Evolutionary conservation across 2,113 vertebrate genomes (phyloP).

Genomic region (Emydura subglobosa): DNA sequence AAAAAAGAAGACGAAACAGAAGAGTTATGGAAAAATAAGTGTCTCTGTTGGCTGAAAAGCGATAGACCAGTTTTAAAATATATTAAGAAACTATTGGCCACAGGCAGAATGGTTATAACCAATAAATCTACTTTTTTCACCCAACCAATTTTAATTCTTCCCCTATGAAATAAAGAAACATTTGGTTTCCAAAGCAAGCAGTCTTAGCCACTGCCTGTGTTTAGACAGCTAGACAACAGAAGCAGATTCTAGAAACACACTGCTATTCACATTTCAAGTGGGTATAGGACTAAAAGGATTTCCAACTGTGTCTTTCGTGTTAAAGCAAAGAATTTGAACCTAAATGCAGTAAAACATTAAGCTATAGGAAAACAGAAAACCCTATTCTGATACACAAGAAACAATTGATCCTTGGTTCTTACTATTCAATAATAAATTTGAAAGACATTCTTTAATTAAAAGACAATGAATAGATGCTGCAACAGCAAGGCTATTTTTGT

Average conservation of each 20-base stretch:
- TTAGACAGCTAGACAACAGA: slow-evolving; percentile 1
- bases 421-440: not conserved
- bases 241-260: not conserved
- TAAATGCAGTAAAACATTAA: not conserved
- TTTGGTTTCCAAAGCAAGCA: slow-evolving; percentile 61
- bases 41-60: not conserved
- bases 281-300: not conserved
- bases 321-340: slow-evolving; percentile 19
- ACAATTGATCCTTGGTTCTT: not conserved
- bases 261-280: not conserved
- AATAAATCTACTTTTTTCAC: not conserved
- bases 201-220: slow-evolving; percentile 31
- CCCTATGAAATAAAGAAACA: slow-evolving; percentile 45
- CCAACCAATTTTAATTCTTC: not conserved
- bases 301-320: slow-evolving; percentile 6
- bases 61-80: not conserved
- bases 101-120: not conserved
- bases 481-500: not conserved
- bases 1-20: slow-evolving; percentile 2
- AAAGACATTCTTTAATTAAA: not conserved
- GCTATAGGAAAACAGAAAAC: not conserved
- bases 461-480: not conserved
- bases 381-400: not conserved
- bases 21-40: slow-evolving; percentile 1
- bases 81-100: not conserved